These are phyloP conservation scores for Tetramorium simillimum DNA, from an alignment of 1,140 invertebrate genomes.

Conservation along the genomic window DNA sequence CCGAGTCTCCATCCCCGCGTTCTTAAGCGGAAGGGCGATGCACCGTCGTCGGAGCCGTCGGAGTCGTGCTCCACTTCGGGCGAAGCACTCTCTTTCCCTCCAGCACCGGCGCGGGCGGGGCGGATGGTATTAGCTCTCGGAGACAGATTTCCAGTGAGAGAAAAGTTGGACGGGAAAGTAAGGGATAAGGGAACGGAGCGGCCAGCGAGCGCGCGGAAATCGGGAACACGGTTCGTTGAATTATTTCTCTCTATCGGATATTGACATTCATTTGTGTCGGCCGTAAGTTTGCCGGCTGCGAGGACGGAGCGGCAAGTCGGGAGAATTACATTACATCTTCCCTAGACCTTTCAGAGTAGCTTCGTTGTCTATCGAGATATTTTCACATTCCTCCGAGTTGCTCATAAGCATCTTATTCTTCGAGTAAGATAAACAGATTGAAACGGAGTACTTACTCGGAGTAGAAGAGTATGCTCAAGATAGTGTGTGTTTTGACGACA, in stretches of 20 bases:
- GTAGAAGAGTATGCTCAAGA: neutral
- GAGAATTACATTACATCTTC: slow-evolving; percentile 64
- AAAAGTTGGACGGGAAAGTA: slow-evolving; percentile 47
- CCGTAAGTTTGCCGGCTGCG: slow-evolving; percentile 34
- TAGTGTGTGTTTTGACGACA: neutral
- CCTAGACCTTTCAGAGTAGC: slow-evolving; percentile 21
- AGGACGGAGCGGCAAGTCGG: slow-evolving; percentile 61
- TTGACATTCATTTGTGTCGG: slow-evolving; percentile 63
- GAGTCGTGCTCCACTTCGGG: slow-evolving; percentile 19
- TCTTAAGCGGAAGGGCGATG: slow-evolving; percentile 21
- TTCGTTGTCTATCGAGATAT: slow-evolving; percentile 61
- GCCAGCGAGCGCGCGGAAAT: slow-evolving; percentile 28
- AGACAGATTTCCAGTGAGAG: slow-evolving; percentile 51
- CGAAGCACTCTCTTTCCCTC: slow-evolving; percentile 27
- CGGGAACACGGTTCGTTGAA: slow-evolving; percentile 61
- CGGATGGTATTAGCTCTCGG: slow-evolving; percentile 65
- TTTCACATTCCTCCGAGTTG: slow-evolving; percentile 22
- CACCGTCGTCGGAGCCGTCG: neutral
- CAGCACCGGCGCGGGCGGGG: slow-evolving; percentile 1
- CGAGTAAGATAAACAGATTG: neutral
- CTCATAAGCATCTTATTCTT: neutral
- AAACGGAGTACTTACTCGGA: neutral
- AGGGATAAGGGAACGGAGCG: slow-evolving; percentile 49
- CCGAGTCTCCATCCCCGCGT: slow-evolving; percentile 17
- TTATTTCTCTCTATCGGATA: slow-evolving; percentile 68